These are phyloP conservation scores for Forbesichthys papilliferus DNA, from an alignment of 2,113 vertebrate species.

Conservation along the genomic window DNA sequence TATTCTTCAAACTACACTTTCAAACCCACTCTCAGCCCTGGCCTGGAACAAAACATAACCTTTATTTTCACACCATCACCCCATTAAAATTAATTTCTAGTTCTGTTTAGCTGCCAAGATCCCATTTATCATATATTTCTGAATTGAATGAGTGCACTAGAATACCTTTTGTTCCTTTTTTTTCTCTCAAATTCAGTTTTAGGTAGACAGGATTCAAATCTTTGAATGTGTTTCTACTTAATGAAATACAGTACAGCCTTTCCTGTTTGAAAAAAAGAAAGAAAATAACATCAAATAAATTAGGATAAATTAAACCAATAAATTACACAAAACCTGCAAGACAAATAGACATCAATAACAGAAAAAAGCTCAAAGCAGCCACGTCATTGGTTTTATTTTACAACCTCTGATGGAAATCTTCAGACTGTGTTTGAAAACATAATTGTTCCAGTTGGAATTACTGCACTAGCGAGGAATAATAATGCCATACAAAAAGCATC, in stretches of 20 bases:
- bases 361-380: conserved; percentile 80
- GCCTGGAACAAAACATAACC: conserved; percentile 32
- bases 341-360: conserved; percentile 89
- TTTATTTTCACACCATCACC: not conserved
- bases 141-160: conserved; percentile 23
- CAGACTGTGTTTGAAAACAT: conserved; percentile 52
- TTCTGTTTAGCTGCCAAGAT: conserved; percentile 65
- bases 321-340: conserved; percentile 99
- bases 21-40: conserved; percentile 42
- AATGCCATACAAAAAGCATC: conserved; percentile 94
- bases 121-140: conserved; percentile 30
- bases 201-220: conserved; percentile 38
- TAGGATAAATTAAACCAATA: conserved; percentile 99
- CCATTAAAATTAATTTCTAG: conserved; percentile 8
- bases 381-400: conserved; percentile 57
- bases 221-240: conserved; percentile 80
- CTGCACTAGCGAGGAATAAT: conserved; percentile 71
- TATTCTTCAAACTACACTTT: conserved; percentile 56
- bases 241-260: conserved; percentile 96
- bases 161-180: conserved; percentile 1
- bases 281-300: conserved; percentile 98
- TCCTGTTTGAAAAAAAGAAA: conserved; percentile 63
- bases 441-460: conserved; percentile 63
- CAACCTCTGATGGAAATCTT: conserved; percentile 43
- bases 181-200: conserved; percentile 23